Evolutionary conservation across 2,113 vertebrate genomes (phyloP).

Genomic region (Saguinus midas): DNA sequence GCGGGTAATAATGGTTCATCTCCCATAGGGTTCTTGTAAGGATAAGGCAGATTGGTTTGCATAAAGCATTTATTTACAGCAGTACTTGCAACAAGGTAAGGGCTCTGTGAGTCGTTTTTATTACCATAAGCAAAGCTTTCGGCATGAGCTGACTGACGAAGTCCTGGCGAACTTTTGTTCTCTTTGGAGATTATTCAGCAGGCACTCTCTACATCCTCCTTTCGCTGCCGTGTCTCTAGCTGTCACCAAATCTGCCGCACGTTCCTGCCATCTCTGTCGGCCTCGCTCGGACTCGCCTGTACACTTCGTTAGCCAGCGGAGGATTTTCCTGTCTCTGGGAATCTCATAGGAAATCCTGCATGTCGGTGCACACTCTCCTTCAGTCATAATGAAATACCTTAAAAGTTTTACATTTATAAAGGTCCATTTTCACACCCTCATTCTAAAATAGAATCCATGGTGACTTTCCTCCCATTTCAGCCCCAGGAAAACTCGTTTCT

Average conservation of each 20-base stretch:
- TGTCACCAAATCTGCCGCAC: not conserved
- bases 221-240: too few relatives aligned
- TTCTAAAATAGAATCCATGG: not conserved
- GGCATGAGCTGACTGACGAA: conserved; percentile 4
- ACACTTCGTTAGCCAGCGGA: not conserved
- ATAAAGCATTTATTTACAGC: conserved; percentile 60
- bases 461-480: not conserved
- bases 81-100: not conserved
- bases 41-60: conserved; percentile 15
- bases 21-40: not conserved
- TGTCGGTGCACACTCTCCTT: not conserved
- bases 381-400: not conserved
- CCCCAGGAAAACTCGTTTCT: not conserved
- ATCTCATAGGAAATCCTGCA: not conserved
- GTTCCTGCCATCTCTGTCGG: not conserved
- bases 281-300: not conserved
- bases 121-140: conserved; percentile 11
- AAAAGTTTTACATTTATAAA: not conserved
- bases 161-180: not conserved
- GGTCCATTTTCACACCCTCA: not conserved
- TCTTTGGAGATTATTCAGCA: not conserved
- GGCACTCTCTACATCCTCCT: not conserved
- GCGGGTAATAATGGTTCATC: not conserved
- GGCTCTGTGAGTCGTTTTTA: not conserved
- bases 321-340: not conserved